A percentile compares a stretch with the other conserved stretches of the same genome.
These are phyloP conservation scores for Chlorops oryzae DNA, from an alignment of 1,140 invertebrate genomes.

Conservation along the genomic window DNA sequence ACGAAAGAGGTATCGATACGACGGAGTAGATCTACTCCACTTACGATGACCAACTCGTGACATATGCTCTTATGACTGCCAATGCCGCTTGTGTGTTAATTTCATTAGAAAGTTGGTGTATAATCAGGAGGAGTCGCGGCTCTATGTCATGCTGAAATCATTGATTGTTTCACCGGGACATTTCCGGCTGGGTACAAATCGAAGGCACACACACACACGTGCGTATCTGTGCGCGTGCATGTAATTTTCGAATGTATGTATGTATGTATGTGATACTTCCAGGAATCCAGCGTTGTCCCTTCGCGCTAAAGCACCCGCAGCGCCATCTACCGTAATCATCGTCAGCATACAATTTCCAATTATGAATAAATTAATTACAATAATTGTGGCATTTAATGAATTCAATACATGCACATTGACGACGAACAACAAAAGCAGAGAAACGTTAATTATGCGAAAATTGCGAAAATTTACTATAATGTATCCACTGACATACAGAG, in stretches of 20 bases:
- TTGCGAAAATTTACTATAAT: neutral
- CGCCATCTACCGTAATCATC: slow-evolving; percentile 4
- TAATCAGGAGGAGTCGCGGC: no score
- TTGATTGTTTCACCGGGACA: no score
- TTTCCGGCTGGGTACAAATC: no score
- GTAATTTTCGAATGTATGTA: neutral
- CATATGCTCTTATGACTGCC: no score
- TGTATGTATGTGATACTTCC: neutral
- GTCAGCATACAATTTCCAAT: slow-evolving; percentile 10
- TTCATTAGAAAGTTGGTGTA: no score
- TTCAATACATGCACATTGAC: slow-evolving; percentile 40
- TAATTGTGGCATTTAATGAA: slow-evolving; percentile 48
- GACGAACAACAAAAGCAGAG: slow-evolving; percentile 28
- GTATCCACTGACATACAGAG: neutral
- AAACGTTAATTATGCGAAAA: slow-evolving; percentile 41
- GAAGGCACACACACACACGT: neutral
- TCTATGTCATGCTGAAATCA: no score
- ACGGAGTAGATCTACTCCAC: no score
- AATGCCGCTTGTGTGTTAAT: no score
- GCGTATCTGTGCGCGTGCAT: neutral
- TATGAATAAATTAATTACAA: slow-evolving; percentile 46
- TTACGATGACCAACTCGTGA: no score
- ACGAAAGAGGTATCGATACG: no score
- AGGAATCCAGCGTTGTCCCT: no score
- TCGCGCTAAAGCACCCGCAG: neutral